A percentile compares a stretch with the other conserved stretches of the same genome.
Evolutionary conservation across 35 echinoderm and acorn worm species (phyloP).

Genomic region (Patiria miniata): DNA sequence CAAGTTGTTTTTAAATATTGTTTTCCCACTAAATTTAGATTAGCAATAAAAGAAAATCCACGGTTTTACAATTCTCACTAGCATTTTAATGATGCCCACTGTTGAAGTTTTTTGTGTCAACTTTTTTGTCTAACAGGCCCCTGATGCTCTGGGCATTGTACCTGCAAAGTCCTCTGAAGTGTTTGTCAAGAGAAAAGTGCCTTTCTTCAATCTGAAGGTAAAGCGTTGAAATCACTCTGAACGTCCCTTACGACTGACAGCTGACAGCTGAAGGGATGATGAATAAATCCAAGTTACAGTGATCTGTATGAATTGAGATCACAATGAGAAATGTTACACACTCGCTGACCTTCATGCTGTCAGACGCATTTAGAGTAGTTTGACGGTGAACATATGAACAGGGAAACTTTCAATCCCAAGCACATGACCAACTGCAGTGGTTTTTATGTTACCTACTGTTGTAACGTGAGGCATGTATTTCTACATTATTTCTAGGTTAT

Average conservation of each 20-base stretch:
- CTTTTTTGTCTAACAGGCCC: slow-evolving; percentile 50
- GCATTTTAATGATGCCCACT: no score
- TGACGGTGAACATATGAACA: no score
- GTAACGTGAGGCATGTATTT: no score
- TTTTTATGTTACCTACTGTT: no score
- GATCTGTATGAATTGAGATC: background rate
- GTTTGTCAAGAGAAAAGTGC: slow-evolving; percentile 75
- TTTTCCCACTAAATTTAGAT: no score
- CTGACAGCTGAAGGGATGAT: background rate
- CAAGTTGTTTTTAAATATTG: no score
- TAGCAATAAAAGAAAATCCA: no score
- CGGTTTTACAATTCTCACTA: no score
- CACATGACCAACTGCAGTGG: no score
- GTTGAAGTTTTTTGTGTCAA: background rate
- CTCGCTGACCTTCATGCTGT: background rate
- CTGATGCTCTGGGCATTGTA: slow-evolving; percentile 87
- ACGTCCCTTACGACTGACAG: no score
- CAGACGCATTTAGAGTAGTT: background rate
- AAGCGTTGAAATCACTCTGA: background rate
- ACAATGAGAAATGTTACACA: background rate
- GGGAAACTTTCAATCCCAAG: no score
- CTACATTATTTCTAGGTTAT: no score
- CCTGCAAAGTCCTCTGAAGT: slow-evolving; percentile 62
- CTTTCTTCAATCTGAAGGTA: slow-evolving; percentile 82
- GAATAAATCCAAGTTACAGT: background rate